Evolutionary conservation across 1,140 invertebrate species (phyloP).

Genomic region (Contarinia nasturtii): DNA sequence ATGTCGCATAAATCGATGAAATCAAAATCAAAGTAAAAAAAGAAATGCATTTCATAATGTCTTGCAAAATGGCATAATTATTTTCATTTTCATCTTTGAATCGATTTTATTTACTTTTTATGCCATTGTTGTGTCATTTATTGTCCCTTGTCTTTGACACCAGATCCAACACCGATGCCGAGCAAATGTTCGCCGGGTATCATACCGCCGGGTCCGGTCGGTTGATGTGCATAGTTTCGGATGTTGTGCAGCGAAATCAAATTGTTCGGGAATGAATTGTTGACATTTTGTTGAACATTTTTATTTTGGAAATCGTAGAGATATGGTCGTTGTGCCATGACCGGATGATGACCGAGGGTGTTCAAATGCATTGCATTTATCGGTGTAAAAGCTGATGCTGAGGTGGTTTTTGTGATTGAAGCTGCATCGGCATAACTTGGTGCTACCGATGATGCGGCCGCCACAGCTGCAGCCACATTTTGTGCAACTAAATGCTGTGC

Average conservation of each 20-base stretch:
- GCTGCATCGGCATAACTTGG: conserved; percentile 21
- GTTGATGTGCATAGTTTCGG: conserved; percentile 87
- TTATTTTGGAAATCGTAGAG: conserved; percentile 68
- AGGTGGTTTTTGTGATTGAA: conserved; percentile 26
- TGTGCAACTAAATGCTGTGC: conserved; percentile 13
- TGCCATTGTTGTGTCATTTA: conserved; percentile 9
- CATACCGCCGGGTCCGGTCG: conserved; percentile 33
- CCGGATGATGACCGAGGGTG: conserved; percentile 47
- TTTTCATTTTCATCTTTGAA: no score
- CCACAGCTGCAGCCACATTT: conserved; percentile 5
- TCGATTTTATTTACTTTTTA: no score
- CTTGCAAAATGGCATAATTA: no score
- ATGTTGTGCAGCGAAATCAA: conserved; percentile 92
- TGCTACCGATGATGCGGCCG: conserved; percentile 4
- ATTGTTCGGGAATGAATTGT: conserved; percentile 75
- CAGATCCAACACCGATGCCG: conserved; percentile 13
- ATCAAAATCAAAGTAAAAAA: no score
- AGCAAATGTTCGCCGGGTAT: conserved; percentile 18
- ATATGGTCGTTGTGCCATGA: conserved; percentile 52
- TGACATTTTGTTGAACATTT: conserved; percentile 31
- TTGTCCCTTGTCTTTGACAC: conserved; percentile 21
- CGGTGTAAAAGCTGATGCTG: conserved; percentile 71
- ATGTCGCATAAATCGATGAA: no score
- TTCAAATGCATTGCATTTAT: conserved; percentile 65
- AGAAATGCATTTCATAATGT: no score